Base-by-base conservation (phyloP, 2,113 vertebrate genomes). In the Oxyruncus cristatus region DNA sequence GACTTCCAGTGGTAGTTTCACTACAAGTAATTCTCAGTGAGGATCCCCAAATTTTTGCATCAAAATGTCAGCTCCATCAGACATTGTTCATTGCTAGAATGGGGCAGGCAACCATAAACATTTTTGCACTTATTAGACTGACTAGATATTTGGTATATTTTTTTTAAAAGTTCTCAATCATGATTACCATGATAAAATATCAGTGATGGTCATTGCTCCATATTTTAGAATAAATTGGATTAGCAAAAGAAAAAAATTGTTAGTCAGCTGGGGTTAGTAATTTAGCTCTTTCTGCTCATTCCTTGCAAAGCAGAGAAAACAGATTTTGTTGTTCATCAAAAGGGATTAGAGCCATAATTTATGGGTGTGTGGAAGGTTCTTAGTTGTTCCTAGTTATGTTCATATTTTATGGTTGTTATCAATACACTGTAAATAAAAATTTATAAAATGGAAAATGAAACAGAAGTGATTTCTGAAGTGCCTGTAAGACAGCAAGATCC, bases 161-260 rank as follows among this genome's bases (percentile, higher is more conserved):
- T 65, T 20, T 22, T 42, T 12, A 15, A 28, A 28, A 23, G 23
- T 72, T 21, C 8, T 71, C 61, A 42, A 5, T 55, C 23, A 10
- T 37, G 3, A 42, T 62, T 67, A n/a, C 17, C 66, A 11, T 62
- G 22, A 66, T 17, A 74, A 87, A 92, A 58, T 63, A 65, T 61
- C 35, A 63, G 6, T 46, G 30, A 28, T 53, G 16, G 3, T 12
- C 35, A 42, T 24, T 77, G 35, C 3, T 87, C 28, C 0, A 0
- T 18, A 59, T 92, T 78, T 88, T 32, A 75, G 49, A 61, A 85
- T n/a, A 83, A 72, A 70, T 3, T 70, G 4, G 5, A 66, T 62
- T 73, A 50, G 9, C 6, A 58, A 66, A 83, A 56, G 12, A 72
- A 90, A 82, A 58, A 41, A 21, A 7, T 1, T 46, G 1, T 46